A percentile compares a stretch with the other conserved stretches of the same genome.
phyloP scores from a whole-genome alignment of 2,888 invertebrate genomes.

The Taenaris catops region DNA sequence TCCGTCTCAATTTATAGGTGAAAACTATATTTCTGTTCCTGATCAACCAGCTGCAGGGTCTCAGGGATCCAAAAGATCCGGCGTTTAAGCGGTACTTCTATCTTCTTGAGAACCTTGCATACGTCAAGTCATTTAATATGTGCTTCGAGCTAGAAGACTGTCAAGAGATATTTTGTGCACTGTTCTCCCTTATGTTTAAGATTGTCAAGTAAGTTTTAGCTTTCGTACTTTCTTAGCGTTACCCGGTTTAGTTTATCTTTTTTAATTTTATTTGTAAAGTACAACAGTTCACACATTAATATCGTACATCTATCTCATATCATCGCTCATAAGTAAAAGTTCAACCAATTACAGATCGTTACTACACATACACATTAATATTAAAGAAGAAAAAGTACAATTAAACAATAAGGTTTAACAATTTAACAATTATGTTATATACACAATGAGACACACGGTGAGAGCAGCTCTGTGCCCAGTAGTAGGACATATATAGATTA shows the following conservation, averaged over 20 bases:
- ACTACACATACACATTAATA: too few species aligned
- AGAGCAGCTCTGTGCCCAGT: too few species aligned
- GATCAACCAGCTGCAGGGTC: slow-evolving; percentile 94
- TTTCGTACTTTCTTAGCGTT: neutral
- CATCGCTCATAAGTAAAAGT: too few species aligned
- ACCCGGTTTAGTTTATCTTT: neutral
- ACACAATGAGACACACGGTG: too few species aligned
- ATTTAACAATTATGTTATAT: too few species aligned
- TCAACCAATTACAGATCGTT: too few species aligned
- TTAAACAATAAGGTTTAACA: too few species aligned
- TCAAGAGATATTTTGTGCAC: slow-evolving; percentile 96
- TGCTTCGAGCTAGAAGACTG: slow-evolving; percentile 98
- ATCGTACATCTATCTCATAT: too few species aligned
- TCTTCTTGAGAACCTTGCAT: slow-evolving; percentile 96
- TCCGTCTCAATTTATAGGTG: slow-evolving; percentile 50
- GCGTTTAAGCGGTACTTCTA: slow-evolving; percentile 99
- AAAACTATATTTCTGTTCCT: slow-evolving; percentile 95
- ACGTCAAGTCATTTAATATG: slow-evolving; percentile 99
- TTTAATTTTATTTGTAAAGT: neutral
- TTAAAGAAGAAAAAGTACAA: too few species aligned
- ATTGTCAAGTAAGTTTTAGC: slow-evolving; percentile 92
- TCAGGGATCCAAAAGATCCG: slow-evolving; percentile 97
- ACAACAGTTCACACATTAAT: neutral
- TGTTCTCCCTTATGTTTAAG: slow-evolving; percentile 96
- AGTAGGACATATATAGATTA: too few species aligned